These are phyloP conservation scores for Dasyurus viverrinus DNA, from an alignment of 2,113 vertebrate genomes.

Conservation along the genomic window DNA sequence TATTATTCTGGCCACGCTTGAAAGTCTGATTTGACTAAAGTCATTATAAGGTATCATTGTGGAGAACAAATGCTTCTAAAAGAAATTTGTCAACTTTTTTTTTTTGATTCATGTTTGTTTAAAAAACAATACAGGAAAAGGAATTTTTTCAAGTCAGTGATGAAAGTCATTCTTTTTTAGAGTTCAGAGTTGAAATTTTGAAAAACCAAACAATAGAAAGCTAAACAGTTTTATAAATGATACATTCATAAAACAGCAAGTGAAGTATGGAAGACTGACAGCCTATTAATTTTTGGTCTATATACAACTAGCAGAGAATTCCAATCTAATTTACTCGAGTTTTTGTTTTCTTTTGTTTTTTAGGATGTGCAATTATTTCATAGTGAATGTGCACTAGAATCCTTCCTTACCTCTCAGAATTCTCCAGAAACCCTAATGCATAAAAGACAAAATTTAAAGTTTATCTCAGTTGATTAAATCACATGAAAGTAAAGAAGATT, in stretches of 20 bases:
- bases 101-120: neutral
- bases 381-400: neutral
- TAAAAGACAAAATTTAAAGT: neutral
- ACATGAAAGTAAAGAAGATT: neutral
- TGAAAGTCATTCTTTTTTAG: neutral
- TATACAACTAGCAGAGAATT: neutral
- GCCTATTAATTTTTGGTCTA: neutral
- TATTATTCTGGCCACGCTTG: neutral
- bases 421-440: neutral
- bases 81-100: neutral
- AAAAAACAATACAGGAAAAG: neutral
- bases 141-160: constrained; percentile 8
- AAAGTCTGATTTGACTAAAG: neutral
- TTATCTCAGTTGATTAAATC: neutral
- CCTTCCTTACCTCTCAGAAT: neutral
- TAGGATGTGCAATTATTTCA: neutral
- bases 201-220: constrained; percentile 14
- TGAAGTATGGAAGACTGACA: neutral
- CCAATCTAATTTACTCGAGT: neutral
- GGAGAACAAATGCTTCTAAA: neutral
- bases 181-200: neutral
- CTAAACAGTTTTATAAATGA: neutral
- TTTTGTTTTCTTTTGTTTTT: neutral
- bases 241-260: neutral
- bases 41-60: neutral